Evolutionary conservation across 2,113 vertebrate genomes (phyloP).

Genomic region (Pelodiscus sinensis): DNA sequence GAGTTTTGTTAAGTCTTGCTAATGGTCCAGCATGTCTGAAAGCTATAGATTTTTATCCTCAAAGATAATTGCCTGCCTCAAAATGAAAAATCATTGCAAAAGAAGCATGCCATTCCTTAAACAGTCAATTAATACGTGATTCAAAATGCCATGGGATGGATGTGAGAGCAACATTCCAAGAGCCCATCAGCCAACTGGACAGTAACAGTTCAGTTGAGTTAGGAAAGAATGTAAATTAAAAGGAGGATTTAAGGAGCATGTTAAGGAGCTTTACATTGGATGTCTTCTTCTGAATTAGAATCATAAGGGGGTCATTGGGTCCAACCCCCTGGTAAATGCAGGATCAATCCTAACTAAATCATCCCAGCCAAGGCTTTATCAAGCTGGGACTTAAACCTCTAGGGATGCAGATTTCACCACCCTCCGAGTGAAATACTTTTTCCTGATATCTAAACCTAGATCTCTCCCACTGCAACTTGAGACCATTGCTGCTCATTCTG

Average conservation of each 20-base stretch:
- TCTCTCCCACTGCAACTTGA: too few species aligned
- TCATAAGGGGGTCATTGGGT: too few species aligned
- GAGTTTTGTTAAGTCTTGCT: slow-evolving; percentile 29
- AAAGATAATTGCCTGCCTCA: slow-evolving; percentile 13
- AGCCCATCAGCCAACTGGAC: neutral
- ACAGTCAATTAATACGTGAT: slow-evolving; percentile 34
- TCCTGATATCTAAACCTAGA: too few species aligned
- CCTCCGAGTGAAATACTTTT: too few species aligned
- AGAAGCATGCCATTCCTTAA: slow-evolving; percentile 20
- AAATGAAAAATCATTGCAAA: slow-evolving; percentile 18
- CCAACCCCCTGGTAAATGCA: too few species aligned
- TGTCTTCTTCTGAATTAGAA: accelerated
- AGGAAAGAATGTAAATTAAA: neutral
- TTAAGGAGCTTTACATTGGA: neutral
- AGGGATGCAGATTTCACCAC: too few species aligned
- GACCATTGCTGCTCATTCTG: too few species aligned
- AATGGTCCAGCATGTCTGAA: slow-evolving; percentile 37
- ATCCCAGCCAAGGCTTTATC: too few species aligned
- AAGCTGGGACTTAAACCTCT: too few species aligned
- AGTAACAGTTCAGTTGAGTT: neutral
- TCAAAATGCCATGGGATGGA: neutral
- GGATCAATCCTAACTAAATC: too few species aligned
- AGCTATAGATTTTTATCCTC: neutral
- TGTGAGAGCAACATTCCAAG: accelerated
- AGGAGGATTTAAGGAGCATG: neutral